phyloP scores from a whole-genome alignment of 2,797 vertebrate species.

The Telmatherina bonti region DNA sequence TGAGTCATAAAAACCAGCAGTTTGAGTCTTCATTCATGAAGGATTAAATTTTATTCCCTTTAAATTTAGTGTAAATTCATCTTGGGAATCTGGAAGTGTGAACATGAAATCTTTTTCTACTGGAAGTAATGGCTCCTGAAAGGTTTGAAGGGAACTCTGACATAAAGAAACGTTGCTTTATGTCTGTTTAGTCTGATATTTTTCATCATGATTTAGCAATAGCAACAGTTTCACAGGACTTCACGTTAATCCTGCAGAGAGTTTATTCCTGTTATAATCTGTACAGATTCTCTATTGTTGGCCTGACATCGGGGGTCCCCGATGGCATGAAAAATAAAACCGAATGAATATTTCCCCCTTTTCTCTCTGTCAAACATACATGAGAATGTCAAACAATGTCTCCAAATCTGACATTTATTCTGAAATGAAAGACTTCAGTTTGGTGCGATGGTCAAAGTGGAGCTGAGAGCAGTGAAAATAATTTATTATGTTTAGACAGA shows the following conservation, averaged over 20 bases:
- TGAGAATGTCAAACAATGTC: background rate
- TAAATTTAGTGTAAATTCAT: conserved; percentile 11
- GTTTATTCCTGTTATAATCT: conserved; percentile 18
- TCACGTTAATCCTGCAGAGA: background rate
- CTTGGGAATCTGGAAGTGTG: no score
- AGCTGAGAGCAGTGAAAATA: background rate
- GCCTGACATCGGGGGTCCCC: background rate
- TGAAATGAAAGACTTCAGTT: background rate
- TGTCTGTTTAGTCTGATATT: conserved; percentile 6
- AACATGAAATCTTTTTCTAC: background rate
- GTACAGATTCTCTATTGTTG: background rate
- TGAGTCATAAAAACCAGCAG: conserved; percentile 46
- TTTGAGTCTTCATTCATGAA: background rate
- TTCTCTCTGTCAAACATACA: background rate
- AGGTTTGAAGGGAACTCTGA: conserved; percentile 25
- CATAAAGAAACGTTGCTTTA: conserved; percentile 15
- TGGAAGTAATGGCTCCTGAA: conserved; percentile 34
- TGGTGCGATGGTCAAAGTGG: background rate
- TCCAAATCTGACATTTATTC: background rate
- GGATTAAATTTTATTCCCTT: conserved; percentile 28
- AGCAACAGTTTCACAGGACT: background rate
- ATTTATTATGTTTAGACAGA: no score
- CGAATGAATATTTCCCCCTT: conserved; percentile 4
- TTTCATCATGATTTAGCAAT: background rate
- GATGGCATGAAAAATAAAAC: conserved; percentile 21